Conservation (phyloP, 2,113 vertebrate species). For the Scalopus aquaticus region DNA sequence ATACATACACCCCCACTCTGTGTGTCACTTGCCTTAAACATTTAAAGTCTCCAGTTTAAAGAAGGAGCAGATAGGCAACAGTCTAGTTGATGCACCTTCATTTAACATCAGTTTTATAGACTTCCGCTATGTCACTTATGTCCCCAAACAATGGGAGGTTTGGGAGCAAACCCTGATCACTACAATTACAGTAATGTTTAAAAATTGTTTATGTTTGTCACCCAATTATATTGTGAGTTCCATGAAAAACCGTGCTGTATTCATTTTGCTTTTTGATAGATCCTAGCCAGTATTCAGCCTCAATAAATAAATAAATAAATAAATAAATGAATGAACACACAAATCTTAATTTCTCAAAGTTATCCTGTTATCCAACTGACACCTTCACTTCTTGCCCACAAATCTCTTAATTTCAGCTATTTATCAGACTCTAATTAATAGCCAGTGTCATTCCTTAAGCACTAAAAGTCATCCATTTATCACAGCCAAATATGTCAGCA, state of each 20-base stretch:
- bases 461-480: background rate
- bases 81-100: background rate
- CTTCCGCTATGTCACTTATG: background rate
- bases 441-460: background rate
- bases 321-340: background rate
- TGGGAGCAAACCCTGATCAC: background rate
- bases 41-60: background rate
- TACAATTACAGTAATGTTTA: background rate
- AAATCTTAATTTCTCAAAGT: background rate
- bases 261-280: background rate
- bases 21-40: background rate
- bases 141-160: background rate
- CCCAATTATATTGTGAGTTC: background rate
- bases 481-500: background rate
- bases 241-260: background rate
- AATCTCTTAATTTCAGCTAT: background rate
- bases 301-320: no score
- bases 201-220: background rate
- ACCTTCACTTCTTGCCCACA: background rate
- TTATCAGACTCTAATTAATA: background rate
- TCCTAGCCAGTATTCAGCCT: no score
- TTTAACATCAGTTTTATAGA: background rate
- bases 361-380: background rate
- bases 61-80: background rate
- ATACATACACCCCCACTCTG: background rate